phyloP scores from a whole-genome alignment of 1,140 invertebrate species.

The Atta colombica region DNA sequence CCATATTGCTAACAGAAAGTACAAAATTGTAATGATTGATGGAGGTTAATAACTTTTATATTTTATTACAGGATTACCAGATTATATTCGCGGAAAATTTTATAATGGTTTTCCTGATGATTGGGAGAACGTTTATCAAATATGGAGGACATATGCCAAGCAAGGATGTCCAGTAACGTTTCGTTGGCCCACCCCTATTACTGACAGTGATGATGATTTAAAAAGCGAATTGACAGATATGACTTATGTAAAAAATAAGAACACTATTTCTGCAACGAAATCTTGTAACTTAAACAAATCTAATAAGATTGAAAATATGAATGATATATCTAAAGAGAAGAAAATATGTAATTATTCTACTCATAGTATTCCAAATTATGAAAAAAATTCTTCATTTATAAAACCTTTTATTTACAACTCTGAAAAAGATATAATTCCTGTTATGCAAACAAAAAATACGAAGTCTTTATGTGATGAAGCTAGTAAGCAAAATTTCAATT shows the following conservation, averaged over 20 bases:
- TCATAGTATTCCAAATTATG: background rate
- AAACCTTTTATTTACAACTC: constrained; percentile 6
- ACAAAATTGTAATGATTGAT: too few species aligned
- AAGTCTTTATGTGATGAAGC: background rate
- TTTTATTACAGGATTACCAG: constrained; percentile 77
- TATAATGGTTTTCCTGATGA: constrained; percentile 84
- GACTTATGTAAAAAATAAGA: background rate
- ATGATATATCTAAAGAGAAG: background rate
- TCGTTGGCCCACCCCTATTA: constrained; percentile 81
- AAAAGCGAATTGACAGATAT: constrained; percentile 79
- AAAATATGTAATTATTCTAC: background rate
- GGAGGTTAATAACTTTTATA: too few species aligned
- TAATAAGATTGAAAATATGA: background rate
- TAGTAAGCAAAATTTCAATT: background rate
- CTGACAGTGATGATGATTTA: constrained; percentile 83
- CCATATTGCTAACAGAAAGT: too few species aligned
- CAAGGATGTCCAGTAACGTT: constrained; percentile 74
- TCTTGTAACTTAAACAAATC: background rate
- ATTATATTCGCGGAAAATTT: constrained; percentile 82
- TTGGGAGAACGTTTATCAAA: constrained; percentile 81
- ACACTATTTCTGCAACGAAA: background rate
- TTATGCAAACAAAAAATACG: background rate
- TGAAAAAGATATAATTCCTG: background rate
- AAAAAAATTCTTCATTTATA: background rate
- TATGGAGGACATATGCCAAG: constrained; percentile 79